These are phyloP conservation scores for Acheta domesticus DNA, from an alignment of 2,888 invertebrate species.

Conservation along the genomic window DNA sequence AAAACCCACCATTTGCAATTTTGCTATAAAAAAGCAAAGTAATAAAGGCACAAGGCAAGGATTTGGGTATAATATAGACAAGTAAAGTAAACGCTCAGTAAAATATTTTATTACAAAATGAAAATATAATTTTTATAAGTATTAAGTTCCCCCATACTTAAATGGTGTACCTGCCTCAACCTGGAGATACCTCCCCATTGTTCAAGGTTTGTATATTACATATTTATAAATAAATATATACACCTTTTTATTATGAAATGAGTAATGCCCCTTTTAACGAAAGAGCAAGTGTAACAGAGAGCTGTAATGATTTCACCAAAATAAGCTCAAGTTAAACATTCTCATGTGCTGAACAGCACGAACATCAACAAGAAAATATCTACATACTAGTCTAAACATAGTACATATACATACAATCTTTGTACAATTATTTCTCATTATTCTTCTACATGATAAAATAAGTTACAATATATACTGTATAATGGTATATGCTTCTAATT, in stretches of 20 bases:
- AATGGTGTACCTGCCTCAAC: constrained; percentile 2
- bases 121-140: neutral
- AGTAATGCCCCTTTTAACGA: constrained; percentile 3
- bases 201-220: constrained; percentile 12
- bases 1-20: too few relatives aligned
- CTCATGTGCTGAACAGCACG: neutral
- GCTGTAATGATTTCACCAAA: neutral
- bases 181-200: constrained; percentile 10
- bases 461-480: neutral
- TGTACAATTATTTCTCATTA: neutral
- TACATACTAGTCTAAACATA: neutral
- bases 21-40: too few relatives aligned
- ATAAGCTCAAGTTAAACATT: neutral
- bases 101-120: constrained; percentile 18
- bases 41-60: too few relatives aligned
- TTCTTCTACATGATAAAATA: neutral
- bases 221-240: constrained; percentile 23
- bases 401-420: neutral
- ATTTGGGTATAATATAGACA: neutral
- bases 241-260: neutral
- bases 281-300: constrained; percentile 18
- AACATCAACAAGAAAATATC: constrained; percentile 7
- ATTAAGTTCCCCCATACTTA: neutral
- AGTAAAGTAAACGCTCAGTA: neutral
- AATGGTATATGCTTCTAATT: neutral